Evolutionary conservation across 1,140 invertebrate genomes (phyloP), one percentile per base, ranked within the genome.

Genomic region (Drosophila gunungcola): DNA sequence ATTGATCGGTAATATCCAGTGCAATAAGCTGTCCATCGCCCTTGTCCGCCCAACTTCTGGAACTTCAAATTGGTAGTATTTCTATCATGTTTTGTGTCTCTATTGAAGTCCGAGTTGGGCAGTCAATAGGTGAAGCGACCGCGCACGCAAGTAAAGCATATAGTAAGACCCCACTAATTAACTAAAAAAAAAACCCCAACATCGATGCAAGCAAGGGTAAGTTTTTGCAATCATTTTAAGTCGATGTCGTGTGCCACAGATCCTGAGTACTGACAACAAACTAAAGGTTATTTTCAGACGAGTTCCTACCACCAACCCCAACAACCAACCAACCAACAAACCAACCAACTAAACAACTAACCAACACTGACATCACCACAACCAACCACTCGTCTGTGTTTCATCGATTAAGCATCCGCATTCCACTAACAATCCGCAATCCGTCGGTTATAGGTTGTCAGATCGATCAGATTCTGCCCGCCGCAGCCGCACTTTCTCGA

Each of bases 231-330:
- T 70, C 51, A 72, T 72, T 41, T 70, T 72, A 70, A 69, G 38
- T 72, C 68, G 68, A 72, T 72, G 68, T 72, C 68, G 68, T 72
- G 65, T 72, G 52, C 65, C 68, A 72, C 68, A 70, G 68, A 72
- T 72, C 68, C 68, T 70, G 68, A 70, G 67, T 72, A 72, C 68
- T 72, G 68, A 72, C 65, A 69, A 70, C 58, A 63, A 60, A 60
- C 78, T 83, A 72, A 83, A 84, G 81, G 80, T 80, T 83, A 67
- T 84, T 83, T 83, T 83, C 80, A 83, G 80, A 80, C 46, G 64
- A 74, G 60, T 54, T 56, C 46, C 73, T 48, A 53, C 39, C 53
- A 53, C 39, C 49, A 34, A 34, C 42, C 34, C 48, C 32, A 42
- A 27, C 25, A 42, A 68, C 36, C 48, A 51, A 60, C 27, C 29